Conservation (phyloP, 2,888 invertebrate genomes). For the Zeuzera pyrina region DNA sequence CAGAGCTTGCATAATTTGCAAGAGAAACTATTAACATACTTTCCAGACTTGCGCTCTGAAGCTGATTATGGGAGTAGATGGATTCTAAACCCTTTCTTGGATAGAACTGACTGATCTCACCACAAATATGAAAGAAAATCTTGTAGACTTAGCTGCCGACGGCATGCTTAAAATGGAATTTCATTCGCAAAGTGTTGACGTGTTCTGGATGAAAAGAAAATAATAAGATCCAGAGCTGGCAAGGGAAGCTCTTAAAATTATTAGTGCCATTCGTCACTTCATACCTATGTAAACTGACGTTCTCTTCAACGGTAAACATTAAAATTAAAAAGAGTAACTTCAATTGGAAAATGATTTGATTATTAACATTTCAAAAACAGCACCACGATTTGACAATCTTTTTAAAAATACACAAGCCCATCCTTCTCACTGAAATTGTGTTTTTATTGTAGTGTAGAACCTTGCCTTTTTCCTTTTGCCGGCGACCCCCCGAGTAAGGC, state of each 20-base stretch:
- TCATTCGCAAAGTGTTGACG: slow-evolving; percentile 17
- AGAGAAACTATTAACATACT: slow-evolving; percentile 20
- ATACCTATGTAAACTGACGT: too few species aligned
- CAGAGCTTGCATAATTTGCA: slow-evolving; percentile 23
- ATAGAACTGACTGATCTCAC: slow-evolving; percentile 22
- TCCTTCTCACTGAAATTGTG: background rate
- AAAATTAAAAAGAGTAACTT: slow-evolving; percentile 24
- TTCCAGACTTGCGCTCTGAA: slow-evolving; percentile 18
- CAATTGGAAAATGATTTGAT: slow-evolving; percentile 22
- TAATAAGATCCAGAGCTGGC: slow-evolving; percentile 19
- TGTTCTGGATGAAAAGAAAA: slow-evolving; percentile 26
- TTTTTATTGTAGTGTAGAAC: too few species aligned
- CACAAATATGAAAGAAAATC: slow-evolving; percentile 21
- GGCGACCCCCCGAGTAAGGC: too few species aligned
- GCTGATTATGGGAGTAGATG: slow-evolving; percentile 22
- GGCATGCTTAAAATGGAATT: slow-evolving; percentile 23
- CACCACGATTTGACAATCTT: slow-evolving; percentile 66
- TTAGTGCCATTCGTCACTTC: slow-evolving; percentile 21
- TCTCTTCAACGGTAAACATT: slow-evolving; percentile 22
- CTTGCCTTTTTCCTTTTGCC: too few species aligned
- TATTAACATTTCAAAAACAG: slow-evolving; percentile 44
- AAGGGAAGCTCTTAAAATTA: slow-evolving; percentile 16
- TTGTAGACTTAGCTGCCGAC: slow-evolving; percentile 21
- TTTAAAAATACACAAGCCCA: background rate
- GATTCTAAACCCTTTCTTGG: slow-evolving; percentile 23